phyloP scores from a whole-genome alignment of 2,888 invertebrate species.

The Pachydiplax longipennis region DNA sequence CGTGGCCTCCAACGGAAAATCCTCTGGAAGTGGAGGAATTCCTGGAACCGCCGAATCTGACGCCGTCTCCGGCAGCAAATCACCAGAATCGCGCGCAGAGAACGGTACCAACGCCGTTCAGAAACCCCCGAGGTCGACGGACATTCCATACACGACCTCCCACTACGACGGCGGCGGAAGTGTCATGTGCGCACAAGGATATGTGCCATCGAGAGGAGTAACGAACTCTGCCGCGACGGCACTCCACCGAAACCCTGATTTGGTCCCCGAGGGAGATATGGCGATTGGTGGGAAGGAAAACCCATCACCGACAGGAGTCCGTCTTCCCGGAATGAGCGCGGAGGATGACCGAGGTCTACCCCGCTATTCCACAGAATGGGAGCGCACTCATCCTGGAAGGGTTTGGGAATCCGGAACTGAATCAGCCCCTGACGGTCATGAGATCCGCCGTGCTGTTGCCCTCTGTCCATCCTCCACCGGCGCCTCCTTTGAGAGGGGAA shows the following conservation, averaged over 20 bases:
- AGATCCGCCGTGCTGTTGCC: conserved; percentile 28
- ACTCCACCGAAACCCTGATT: conserved; percentile 54
- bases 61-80: conserved; percentile 59
- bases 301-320: background rate
- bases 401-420: background rate
- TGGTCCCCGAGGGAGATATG: conserved; percentile 54
- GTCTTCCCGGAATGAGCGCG: too few species aligned
- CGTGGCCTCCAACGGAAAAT: conserved; percentile 59
- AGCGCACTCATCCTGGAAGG: background rate
- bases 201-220: background rate
- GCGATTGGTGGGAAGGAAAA: background rate
- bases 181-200: conserved; percentile 50
- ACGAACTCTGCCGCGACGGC: conserved; percentile 46
- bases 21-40: conserved; percentile 63
- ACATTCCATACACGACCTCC: conserved; percentile 73
- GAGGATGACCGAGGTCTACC: too few species aligned
- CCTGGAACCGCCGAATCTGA: conserved; percentile 57
- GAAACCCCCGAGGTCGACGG: conserved; percentile 74
- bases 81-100: conserved; percentile 55
- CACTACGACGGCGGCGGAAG: conserved; percentile 74
- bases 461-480: background rate
- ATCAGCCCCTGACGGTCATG: background rate
- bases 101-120: conserved; percentile 69
- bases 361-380: background rate
- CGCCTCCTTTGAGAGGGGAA: conserved; percentile 46